phyloP scores from a whole-genome alignment of 2,797 vertebrate species.

The Macropus fuliginosus region DNA sequence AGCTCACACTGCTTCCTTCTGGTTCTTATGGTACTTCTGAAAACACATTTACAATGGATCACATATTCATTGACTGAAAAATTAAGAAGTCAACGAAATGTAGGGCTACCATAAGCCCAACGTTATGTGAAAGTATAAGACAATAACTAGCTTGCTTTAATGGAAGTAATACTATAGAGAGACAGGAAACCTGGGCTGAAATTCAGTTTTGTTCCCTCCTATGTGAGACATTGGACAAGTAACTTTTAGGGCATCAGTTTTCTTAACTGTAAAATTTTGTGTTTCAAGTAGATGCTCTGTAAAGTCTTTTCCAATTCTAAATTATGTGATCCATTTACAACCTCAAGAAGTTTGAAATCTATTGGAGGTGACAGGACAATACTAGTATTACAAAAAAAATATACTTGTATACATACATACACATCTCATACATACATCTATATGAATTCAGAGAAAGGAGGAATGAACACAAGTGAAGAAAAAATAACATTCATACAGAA shows the following conservation, averaged over 20 bases:
- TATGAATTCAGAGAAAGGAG: background rate
- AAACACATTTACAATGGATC: background rate
- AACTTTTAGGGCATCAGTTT: background rate
- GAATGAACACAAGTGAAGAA: background rate
- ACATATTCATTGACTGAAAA: background rate
- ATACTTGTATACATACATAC: background rate
- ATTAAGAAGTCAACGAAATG: background rate
- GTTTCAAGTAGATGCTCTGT: background rate
- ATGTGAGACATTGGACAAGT: background rate
- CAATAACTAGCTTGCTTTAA: background rate
- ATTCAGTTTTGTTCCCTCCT: background rate
- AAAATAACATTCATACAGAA: background rate
- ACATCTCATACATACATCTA: background rate
- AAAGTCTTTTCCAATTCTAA: background rate
- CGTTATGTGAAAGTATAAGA: background rate
- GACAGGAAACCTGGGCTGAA: background rate
- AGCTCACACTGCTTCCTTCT: background rate
- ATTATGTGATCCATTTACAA: background rate
- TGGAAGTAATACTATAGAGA: background rate
- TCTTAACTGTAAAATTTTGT: background rate
- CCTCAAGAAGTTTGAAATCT: background rate
- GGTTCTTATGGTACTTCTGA: background rate
- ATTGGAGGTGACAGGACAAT: background rate
- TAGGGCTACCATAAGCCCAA: background rate
- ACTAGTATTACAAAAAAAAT: background rate